Evolutionary conservation across 2,888 invertebrate genomes (phyloP).

Genomic region (Eristalis arbustorum): DNA sequence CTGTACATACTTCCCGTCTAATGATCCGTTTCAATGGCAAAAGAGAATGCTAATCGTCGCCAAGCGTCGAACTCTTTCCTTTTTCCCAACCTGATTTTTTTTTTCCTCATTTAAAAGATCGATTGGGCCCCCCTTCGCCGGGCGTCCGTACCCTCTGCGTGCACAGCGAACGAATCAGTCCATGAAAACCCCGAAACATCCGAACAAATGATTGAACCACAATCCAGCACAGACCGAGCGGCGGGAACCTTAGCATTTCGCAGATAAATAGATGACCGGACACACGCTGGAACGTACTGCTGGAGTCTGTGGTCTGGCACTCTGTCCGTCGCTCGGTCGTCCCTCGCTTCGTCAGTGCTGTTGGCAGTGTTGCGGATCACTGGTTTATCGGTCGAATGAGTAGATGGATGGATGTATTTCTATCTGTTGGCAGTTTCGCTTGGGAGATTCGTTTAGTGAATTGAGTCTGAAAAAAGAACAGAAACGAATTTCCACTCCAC

Average conservation of each 20-base stretch:
- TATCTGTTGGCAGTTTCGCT: conserved; percentile 54
- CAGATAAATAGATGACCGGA: conserved; percentile 57
- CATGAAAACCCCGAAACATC: conserved; percentile 33
- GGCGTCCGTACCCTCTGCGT: background rate
- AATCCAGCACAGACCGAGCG: conserved; percentile 51
- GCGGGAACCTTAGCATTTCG: conserved; percentile 49
- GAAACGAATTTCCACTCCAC: background rate
- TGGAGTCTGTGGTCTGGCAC: conserved; percentile 39
- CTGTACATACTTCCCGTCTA: conserved; percentile 44
- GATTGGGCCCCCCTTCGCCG: background rate
- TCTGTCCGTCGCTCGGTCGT: conserved; percentile 1
- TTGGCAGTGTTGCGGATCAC: conserved; percentile 61
- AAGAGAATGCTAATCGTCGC: conserved; percentile 42
- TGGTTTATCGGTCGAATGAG: conserved; percentile 65
- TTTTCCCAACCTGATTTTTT: background rate
- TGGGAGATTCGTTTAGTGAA: conserved; percentile 55
- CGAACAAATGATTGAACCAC: conserved; percentile 61
- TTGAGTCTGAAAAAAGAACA: conserved; percentile 10
- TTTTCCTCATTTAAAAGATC: background rate
- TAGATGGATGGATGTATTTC: conserved; percentile 62
- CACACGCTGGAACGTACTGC: conserved; percentile 8
- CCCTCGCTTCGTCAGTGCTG: conserved; percentile 2
- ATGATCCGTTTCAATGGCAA: conserved; percentile 57
- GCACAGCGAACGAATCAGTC: background rate
- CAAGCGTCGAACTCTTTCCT: conserved; percentile 42